Base-by-base conservation (phyloP, 2,797 vertebrate genomes). In the Erethizon dorsatum region DNA sequence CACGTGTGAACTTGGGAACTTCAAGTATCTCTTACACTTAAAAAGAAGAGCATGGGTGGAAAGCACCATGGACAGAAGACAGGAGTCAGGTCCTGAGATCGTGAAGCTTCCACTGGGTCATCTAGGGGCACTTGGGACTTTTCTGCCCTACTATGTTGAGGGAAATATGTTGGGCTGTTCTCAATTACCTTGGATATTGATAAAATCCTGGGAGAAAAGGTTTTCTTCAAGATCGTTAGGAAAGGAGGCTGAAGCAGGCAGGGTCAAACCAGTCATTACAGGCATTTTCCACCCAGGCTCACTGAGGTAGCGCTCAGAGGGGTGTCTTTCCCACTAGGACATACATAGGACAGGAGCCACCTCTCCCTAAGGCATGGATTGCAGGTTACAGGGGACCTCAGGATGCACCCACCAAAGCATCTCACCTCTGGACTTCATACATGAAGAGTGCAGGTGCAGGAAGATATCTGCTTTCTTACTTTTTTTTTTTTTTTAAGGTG, bases 311-410 rank as follows among this genome's bases (percentile, higher is more conserved):
- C n/a, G 7, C 15, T 7, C 12, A 14, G 54, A 37, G 13, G 28
- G 11, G n/a, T 31, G 3, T 11, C 5, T 1, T 47, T 52, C 33
- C 14, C 50, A n/a, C 2, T 47, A 45, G 0, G 13, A 15, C 3
- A 0, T 59, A 4, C 1, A 0, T 1, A 3, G 1, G 1, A 7
- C 4, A 1, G 2, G 8, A 28, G 3, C 79, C n/a, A 5, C 61
- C 56, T 28, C 0, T 20, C 20, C 28, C 8, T 31, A 28, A 11
- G 5, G 31, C 78, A 20, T 1, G 7, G 37, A 26, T 15, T 18
- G 15, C 0, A 6, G 83, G 11, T 26, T 33, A 20, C 2, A 20
- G 13, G 18, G 6, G 24, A 41, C 9, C 69, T 83, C 7, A 9
- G 1, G 22, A 10, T 14, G 41, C 11, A 47, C 6, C 12, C 22